phyloP scores from a whole-genome alignment of 2,888 invertebrate species.

The Copidosoma aretas region DNA sequence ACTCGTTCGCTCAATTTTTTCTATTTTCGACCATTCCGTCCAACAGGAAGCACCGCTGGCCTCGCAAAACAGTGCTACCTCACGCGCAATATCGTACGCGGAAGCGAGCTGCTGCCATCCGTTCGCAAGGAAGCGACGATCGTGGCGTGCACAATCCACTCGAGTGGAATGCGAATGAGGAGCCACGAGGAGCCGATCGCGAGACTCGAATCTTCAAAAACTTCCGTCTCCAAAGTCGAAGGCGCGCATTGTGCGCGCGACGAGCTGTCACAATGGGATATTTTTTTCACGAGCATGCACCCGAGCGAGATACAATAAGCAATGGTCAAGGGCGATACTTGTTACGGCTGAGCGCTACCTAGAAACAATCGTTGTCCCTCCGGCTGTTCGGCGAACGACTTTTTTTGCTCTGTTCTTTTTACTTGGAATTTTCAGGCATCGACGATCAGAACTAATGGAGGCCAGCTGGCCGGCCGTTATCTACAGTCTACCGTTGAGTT shows the following conservation, averaged over 20 bases:
- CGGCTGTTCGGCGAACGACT: not conserved
- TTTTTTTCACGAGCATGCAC: not conserved
- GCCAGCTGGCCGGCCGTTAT: not conserved
- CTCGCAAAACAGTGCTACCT: not conserved
- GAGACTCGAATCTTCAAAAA: constrained; percentile 15
- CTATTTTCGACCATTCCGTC: too few relatives aligned
- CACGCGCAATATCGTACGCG: constrained; percentile 37
- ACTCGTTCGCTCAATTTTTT: too few relatives aligned
- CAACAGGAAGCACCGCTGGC: not conserved
- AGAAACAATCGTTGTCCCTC: constrained; percentile 2
- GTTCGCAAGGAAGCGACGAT: too few relatives aligned
- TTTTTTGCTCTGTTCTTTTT: not conserved
- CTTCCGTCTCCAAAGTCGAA: constrained; percentile 8
- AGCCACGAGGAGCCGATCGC: constrained; percentile 31
- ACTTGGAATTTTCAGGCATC: not conserved
- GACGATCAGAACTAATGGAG: not conserved
- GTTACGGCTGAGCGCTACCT: not conserved
- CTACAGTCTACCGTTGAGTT: too few relatives aligned
- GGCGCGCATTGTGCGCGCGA: too few relatives aligned
- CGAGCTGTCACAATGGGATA: too few relatives aligned
- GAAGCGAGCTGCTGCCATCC: too few relatives aligned
- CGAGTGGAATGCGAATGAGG: constrained; percentile 45
- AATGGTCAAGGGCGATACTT: not conserved
- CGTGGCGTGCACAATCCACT: constrained; percentile 39
- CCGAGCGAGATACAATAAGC: not conserved